A percentile compares a stretch with the other conserved stretches of the same genome.
These are phyloP conservation scores for Eupeodes luniger DNA, from an alignment of 2,888 invertebrate genomes.

Conservation along the genomic window DNA sequence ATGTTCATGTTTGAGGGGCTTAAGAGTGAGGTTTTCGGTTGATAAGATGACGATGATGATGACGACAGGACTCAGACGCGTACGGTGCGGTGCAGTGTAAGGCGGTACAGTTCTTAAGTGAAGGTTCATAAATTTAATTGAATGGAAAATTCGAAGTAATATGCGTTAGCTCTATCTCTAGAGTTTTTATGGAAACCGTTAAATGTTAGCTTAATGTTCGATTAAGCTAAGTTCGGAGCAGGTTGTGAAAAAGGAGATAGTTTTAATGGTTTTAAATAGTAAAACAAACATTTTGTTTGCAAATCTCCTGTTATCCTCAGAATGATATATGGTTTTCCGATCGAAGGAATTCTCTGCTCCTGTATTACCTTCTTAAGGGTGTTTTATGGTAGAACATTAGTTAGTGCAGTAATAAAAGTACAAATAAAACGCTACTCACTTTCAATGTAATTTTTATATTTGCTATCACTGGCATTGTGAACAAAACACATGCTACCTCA, in stretches of 20 bases:
- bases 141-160: slow-evolving; percentile 14
- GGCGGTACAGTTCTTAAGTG: slow-evolving; percentile 15
- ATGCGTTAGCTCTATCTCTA: neutral
- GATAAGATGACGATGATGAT: slow-evolving; percentile 18
- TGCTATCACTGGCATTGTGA: too few species aligned
- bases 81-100: neutral
- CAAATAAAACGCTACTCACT: too few species aligned
- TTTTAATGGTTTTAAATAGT: neutral
- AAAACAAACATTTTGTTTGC: neutral
- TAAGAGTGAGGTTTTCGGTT: slow-evolving; percentile 37
- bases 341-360: neutral
- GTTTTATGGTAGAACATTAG: too few species aligned
- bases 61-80: too few species aligned
- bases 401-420: too few species aligned
- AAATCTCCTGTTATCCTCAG: neutral
- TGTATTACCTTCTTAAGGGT: too few species aligned
- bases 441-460: too few species aligned
- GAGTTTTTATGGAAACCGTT: slow-evolving; percentile 26
- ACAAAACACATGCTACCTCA: too few species aligned
- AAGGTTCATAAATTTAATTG: slow-evolving; percentile 39
- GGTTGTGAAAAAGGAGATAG: slow-evolving; percentile 10
- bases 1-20: neutral
- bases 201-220: slow-evolving; percentile 5
- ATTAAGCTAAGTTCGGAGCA: slow-evolving; percentile 1
- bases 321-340: neutral